These are phyloP conservation scores for Solea senegalensis DNA, from an alignment of 2,113 vertebrate genomes.

Conservation along the genomic window DNA sequence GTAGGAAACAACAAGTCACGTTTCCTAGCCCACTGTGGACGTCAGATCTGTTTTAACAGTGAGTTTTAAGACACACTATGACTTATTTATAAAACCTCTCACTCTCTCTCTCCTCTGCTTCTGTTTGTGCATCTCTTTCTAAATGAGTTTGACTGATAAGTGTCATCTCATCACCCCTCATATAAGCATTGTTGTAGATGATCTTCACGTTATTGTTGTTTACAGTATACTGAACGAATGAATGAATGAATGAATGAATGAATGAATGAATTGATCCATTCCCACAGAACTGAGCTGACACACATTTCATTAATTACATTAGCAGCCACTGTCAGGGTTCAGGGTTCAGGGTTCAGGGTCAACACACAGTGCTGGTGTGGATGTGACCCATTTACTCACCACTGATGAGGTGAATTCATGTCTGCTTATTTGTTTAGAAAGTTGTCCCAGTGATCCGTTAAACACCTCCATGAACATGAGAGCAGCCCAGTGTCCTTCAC, in stretches of 20 bases:
- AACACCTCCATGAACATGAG: too few relatives aligned
- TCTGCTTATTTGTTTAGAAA: too few relatives aligned
- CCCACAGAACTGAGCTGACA: constrained; percentile 20
- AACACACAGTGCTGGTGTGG: not conserved
- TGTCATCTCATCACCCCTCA: not conserved
- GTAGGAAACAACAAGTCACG: too few relatives aligned
- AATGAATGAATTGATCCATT: constrained; percentile 39
- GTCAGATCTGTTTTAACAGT: too few relatives aligned
- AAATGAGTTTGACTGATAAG: not conserved
- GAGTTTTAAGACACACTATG: too few relatives aligned
- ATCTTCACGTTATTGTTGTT: not conserved
- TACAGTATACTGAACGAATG: not conserved
- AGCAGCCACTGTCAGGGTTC: not conserved
- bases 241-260: constrained; percentile 27
- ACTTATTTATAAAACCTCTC: too few relatives aligned
- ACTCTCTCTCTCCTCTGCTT: not conserved
- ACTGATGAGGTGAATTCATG: too few relatives aligned
- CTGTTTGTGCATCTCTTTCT: not conserved
- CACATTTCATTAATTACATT: constrained; percentile 55
- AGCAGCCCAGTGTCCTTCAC: too few relatives aligned
- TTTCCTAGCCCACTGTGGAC: too few relatives aligned
- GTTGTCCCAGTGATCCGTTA: too few relatives aligned
- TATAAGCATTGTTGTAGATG: not conserved
- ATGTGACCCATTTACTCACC: not conserved
- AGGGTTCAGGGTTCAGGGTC: not conserved